A percentile compares a stretch with the other conserved stretches of the same genome.
Conservation (phyloP, 1,140 invertebrate genomes). For the Cotesia typhae region DNA sequence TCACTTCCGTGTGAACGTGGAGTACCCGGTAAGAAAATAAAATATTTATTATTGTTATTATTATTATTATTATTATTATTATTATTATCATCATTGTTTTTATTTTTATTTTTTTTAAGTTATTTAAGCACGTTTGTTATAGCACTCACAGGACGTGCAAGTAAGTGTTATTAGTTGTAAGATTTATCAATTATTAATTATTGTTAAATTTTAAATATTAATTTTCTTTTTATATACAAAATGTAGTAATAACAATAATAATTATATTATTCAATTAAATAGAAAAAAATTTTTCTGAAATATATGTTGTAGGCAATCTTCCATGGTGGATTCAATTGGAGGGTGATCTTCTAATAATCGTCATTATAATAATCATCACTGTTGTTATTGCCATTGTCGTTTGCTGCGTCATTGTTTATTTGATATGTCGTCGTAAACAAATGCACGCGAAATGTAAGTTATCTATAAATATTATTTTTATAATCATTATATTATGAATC, state of each 20-base stretch:
- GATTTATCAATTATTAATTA: slow-evolving; percentile 19
- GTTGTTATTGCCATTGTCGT: slow-evolving; percentile 81
- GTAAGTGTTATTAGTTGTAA: slow-evolving; percentile 39
- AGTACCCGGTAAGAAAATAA: slow-evolving; percentile 64
- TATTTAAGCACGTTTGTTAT: slow-evolving; percentile 34
- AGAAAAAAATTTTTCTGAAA: slow-evolving; percentile 22
- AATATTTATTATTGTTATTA: not conserved
- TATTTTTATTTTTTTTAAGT: slow-evolving; percentile 9
- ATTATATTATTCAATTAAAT: too few species aligned
- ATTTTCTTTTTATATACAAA: not conserved
- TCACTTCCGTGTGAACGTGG: slow-evolving; percentile 80
- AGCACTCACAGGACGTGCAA: slow-evolving; percentile 48
- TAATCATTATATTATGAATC: not conserved
- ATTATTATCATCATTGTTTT: not conserved
- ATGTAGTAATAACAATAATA: too few species aligned
- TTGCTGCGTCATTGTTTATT: slow-evolving; percentile 83
- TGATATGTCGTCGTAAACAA: slow-evolving; percentile 80
- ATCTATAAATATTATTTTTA: slow-evolving; percentile 36
- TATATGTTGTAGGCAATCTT: slow-evolving; percentile 68
- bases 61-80: too few species aligned
- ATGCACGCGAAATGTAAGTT: slow-evolving; percentile 88
- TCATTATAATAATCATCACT: slow-evolving; percentile 78
- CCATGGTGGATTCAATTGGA: slow-evolving; percentile 81
- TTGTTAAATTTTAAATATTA: not conserved
- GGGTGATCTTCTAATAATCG: slow-evolving; percentile 79